Evolutionary conservation across 2,888 invertebrate species (phyloP).

Genomic region (Spodoptera exigua): DNA sequence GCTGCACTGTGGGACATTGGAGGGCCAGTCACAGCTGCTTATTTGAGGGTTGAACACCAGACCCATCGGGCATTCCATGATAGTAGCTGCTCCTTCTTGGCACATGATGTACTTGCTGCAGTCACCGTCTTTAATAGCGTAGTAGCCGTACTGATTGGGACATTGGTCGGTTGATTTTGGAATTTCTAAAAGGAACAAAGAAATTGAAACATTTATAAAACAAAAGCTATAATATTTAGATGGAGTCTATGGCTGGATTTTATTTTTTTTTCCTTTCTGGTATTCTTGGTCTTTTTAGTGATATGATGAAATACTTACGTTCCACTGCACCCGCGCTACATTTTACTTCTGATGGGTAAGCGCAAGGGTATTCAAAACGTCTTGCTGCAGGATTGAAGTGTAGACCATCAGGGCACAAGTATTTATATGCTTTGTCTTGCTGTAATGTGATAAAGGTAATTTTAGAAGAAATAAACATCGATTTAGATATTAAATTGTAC

Average conservation of each 20-base stretch:
- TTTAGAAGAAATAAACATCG: not conserved
- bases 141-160: slow-evolving; percentile 69
- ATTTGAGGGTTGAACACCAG: slow-evolving; percentile 70
- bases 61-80: slow-evolving; percentile 76
- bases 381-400: slow-evolving; percentile 91
- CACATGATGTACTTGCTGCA: slow-evolving; percentile 76
- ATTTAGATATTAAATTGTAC: not conserved
- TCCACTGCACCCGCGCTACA: slow-evolving; percentile 89
- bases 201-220: not conserved
- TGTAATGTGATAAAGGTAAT: slow-evolving; percentile 52
- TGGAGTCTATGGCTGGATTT: too few species aligned
- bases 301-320: slow-evolving; percentile 58
- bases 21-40: slow-evolving; percentile 76
- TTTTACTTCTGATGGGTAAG: slow-evolving; percentile 93
- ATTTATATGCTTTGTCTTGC: slow-evolving; percentile 90
- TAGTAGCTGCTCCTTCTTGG: slow-evolving; percentile 67
- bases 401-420: slow-evolving; percentile 93
- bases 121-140: slow-evolving; percentile 64
- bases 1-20: slow-evolving; percentile 74
- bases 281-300: too few species aligned
- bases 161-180: slow-evolving; percentile 52
- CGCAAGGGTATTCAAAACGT: slow-evolving; percentile 91
- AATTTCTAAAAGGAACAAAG: slow-evolving; percentile 36
- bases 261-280: too few species aligned
- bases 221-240: too few species aligned